phyloP scores from a whole-genome alignment of 2,888 invertebrate genomes.

The Nomada goodeniana region DNA sequence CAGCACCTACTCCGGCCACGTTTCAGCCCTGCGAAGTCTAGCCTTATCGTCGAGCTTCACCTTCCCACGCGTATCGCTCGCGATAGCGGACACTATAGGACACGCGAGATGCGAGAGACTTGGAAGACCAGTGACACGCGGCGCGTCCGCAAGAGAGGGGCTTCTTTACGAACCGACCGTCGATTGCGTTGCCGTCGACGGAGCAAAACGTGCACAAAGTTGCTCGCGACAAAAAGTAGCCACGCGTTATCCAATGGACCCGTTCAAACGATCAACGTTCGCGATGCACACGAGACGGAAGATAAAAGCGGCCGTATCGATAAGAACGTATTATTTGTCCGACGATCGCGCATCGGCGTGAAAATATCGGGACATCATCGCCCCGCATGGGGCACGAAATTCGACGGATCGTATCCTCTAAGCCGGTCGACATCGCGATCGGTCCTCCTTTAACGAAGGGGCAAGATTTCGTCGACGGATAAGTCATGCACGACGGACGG shows the following conservation, averaged over 20 bases:
- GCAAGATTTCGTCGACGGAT: constrained; percentile 32
- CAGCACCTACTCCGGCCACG: constrained; percentile 63
- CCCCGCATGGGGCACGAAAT: background rate
- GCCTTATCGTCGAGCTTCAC: constrained; percentile 68
- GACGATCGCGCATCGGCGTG: too few relatives aligned
- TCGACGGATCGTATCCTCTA: background rate
- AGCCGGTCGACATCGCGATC: background rate
- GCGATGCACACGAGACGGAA: too few relatives aligned
- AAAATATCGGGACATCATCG: background rate
- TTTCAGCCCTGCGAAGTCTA: constrained; percentile 57
- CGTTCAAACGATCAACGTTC: background rate
- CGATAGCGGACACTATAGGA: constrained; percentile 58
- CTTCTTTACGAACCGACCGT: constrained; percentile 25
- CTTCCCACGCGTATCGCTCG: constrained; percentile 70
- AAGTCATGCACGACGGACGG: constrained; percentile 22
- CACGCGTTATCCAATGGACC: background rate
- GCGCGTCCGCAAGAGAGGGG: background rate
- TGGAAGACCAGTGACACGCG: constrained; percentile 29
- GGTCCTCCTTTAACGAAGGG: constrained; percentile 25
- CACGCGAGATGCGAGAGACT: constrained; percentile 42
- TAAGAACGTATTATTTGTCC: too few relatives aligned
- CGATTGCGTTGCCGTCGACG: background rate
- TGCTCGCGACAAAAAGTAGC: background rate
- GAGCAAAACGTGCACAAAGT: background rate
- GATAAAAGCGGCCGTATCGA: too few relatives aligned